Percentiles rank a stretch among this genome's conserved stretches.
These are phyloP conservation scores for Hydraecia micacea DNA, from an alignment of 2,888 invertebrate genomes.

Conservation along the genomic window DNA sequence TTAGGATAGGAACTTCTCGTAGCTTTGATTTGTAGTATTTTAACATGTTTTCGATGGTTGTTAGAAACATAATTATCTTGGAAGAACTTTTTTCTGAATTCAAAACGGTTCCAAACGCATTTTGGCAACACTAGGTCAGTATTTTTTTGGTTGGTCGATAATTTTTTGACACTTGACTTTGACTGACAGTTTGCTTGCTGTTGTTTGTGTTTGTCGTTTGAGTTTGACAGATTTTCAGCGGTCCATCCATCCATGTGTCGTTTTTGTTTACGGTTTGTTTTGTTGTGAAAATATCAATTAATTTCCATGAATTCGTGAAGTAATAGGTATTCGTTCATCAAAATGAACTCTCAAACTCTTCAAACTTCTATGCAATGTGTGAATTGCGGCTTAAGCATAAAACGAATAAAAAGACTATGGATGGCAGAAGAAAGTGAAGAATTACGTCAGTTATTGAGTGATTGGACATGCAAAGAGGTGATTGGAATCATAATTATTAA, in stretches of 20 bases:
- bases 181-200: too few relatives aligned
- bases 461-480: conserved; percentile 38
- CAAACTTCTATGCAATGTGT: conserved; percentile 7
- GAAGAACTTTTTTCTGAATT: background rate
- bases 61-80: background rate
- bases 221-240: background rate
- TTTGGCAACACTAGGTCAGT: background rate
- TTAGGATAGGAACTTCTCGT: background rate
- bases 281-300: background rate
- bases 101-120: background rate
- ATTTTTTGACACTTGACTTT: background rate
- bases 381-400: conserved; percentile 15
- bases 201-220: too few relatives aligned
- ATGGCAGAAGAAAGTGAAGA: conserved; percentile 28
- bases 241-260: background rate
- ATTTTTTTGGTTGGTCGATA: background rate
- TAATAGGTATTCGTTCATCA: background rate
- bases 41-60: background rate
- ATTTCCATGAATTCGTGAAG: background rate
- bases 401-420: conserved; percentile 3
- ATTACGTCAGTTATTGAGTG: conserved; percentile 27
- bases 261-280: conserved; percentile 9
- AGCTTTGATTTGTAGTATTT: background rate
- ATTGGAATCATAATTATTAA: background rate
- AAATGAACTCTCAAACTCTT: conserved; percentile 12